Percentiles rank a stretch among this genome's conserved stretches.
phyloP scores from a whole-genome alignment of 2,888 invertebrate genomes.

The Panorpa germanica region DNA sequence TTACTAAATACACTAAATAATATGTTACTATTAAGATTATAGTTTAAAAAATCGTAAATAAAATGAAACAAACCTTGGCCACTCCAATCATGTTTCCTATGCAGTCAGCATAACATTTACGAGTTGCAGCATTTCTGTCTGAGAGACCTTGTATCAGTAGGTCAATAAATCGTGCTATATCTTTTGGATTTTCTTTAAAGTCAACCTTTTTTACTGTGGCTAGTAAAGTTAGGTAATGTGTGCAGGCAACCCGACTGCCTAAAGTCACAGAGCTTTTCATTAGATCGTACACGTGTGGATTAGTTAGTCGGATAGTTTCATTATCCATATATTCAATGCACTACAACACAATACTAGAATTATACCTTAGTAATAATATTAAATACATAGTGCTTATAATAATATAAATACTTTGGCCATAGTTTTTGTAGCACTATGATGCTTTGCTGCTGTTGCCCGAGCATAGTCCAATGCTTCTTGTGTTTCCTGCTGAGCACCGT shows the following conservation, averaged over 20 bases:
- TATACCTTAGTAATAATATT: slow-evolving; percentile 11
- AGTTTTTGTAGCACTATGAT: slow-evolving; percentile 76
- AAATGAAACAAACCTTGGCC: slow-evolving; percentile 42
- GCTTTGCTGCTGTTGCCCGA: slow-evolving; percentile 61
- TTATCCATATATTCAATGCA: slow-evolving; percentile 57
- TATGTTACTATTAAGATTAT: background rate
- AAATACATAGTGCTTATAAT: no score
- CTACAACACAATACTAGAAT: slow-evolving; percentile 22
- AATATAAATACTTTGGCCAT: slow-evolving; percentile 44
- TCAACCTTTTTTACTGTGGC: slow-evolving; percentile 18
- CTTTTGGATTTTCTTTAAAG: background rate
- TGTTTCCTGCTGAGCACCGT: slow-evolving; percentile 43
- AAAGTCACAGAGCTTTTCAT: slow-evolving; percentile 62
- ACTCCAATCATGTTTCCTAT: slow-evolving; percentile 68
- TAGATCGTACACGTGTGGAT: slow-evolving; percentile 65
- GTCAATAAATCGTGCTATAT: slow-evolving; percentile 13
- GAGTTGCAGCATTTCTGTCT: slow-evolving; percentile 66
- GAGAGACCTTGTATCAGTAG: slow-evolving; percentile 34
- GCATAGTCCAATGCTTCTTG: slow-evolving; percentile 63
- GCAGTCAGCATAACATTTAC: slow-evolving; percentile 68
- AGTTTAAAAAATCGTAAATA: slow-evolving; percentile 1
- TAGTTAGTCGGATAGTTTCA: slow-evolving; percentile 54
- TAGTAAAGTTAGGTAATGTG: slow-evolving; percentile 57
- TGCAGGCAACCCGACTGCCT: slow-evolving; percentile 66
- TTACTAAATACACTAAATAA: background rate